A percentile compares a stretch with the other conserved stretches of the same genome.
Conservation (phyloP, 2,797 vertebrate species). For the Pipistrellus pygmaeus region DNA sequence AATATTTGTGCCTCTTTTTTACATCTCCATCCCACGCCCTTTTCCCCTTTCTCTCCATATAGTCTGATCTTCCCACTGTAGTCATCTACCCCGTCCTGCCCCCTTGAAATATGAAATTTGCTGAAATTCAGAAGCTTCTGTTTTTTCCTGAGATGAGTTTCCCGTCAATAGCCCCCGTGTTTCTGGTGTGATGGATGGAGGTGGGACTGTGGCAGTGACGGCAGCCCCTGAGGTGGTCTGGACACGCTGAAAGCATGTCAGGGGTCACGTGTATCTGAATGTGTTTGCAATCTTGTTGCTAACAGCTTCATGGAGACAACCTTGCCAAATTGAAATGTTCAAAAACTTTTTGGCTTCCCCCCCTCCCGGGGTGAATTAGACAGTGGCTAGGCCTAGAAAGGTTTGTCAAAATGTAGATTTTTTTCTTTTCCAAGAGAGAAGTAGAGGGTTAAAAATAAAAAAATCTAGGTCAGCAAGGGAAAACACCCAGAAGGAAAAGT, state of each 20-base stretch:
- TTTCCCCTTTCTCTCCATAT: neutral
- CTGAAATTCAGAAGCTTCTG: conserved; percentile 49
- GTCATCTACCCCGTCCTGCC: neutral
- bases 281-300: conserved; percentile 64
- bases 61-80: neutral
- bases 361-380: conserved; percentile 12
- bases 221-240: neutral
- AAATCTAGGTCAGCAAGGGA: conserved; percentile 62
- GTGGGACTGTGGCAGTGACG: neutral
- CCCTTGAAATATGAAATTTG: neutral
- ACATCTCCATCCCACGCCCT: neutral
- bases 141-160: conserved; percentile 11
- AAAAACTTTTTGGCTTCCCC: neutral
- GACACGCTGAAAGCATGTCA: neutral
- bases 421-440: conserved; percentile 48
- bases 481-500: conserved; percentile 67
- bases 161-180: neutral
- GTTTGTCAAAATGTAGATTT: conserved; percentile 66
- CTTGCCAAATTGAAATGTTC: conserved; percentile 60
- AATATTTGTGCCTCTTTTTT: conserved; percentile 1
- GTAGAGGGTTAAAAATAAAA: conserved; percentile 46
- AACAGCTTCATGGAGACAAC: conserved; percentile 8
- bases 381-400: conserved; percentile 54
- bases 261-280: neutral
- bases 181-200: neutral